A percentile compares a stretch with the other conserved stretches of the same genome.
Conservation (phyloP, 2,113 vertebrate genomes). For the Podilymbus podiceps region DNA sequence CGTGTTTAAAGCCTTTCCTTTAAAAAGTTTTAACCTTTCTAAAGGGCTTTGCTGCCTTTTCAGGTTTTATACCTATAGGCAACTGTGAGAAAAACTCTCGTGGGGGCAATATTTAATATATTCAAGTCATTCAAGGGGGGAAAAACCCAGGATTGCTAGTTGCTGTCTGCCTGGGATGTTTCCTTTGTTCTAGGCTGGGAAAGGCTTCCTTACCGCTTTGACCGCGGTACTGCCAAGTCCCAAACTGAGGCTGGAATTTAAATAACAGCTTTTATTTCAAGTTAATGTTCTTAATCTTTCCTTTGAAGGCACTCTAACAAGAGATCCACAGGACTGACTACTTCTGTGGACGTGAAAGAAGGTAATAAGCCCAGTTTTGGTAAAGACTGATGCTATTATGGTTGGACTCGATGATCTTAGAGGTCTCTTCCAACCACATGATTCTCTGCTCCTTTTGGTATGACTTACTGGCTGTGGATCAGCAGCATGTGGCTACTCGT, state of each 20-base stretch:
- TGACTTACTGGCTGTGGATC: background rate
- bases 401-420: no score
- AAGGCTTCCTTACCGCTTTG: background rate
- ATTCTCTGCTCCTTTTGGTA: background rate
- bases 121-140: background rate
- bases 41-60: background rate
- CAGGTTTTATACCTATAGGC: background rate
- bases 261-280: background rate
- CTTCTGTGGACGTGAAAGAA: constrained; percentile 35
- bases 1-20: background rate
- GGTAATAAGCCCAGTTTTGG: constrained; percentile 44
- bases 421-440: no score
- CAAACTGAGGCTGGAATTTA: background rate
- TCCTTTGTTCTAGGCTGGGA: background rate
- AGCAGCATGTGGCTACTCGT: background rate
- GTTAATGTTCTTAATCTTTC: background rate
- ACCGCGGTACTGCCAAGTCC: no score
- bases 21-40: background rate
- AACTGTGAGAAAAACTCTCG: background rate
- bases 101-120: no score
- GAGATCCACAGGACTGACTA: background rate
- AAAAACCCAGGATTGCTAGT: fast-evolving
- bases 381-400: background rate
- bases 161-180: background rate
- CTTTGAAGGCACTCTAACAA: constrained; percentile 40